Conservation (phyloP, 2,797 vertebrate species). For the Hydrophis major region DNA sequence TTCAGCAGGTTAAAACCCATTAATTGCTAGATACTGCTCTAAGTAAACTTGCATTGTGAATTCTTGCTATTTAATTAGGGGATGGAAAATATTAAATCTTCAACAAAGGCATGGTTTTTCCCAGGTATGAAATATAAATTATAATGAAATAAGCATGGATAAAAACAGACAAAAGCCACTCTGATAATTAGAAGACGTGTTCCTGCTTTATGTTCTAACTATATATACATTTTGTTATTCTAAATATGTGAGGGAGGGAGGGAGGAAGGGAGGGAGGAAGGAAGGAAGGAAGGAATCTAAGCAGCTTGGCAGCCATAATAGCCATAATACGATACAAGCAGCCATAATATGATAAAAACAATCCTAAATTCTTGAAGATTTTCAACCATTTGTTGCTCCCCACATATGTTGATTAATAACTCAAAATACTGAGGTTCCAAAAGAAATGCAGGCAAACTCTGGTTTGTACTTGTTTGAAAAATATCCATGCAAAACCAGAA, state of each 20-base stretch:
- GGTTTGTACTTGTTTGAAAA: background rate
- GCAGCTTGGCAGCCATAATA: background rate
- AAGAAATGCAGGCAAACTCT: background rate
- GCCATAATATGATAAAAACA: background rate
- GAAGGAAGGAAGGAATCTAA: no score
- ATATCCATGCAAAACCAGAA: background rate
- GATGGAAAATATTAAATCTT: conserved; percentile 9
- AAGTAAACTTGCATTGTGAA: background rate
- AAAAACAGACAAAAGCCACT: background rate
- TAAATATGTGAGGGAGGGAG: background rate
- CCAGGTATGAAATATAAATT: conserved; percentile 1
- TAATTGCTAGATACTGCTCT: conserved; percentile 9
- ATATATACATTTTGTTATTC: background rate
- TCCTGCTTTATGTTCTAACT: background rate
- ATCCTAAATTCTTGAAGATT: background rate
- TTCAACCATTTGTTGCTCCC: background rate
- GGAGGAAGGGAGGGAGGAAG: no score
- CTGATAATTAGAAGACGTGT: background rate
- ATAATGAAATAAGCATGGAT: conserved; percentile 14
- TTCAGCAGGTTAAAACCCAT: background rate
- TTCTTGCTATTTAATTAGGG: conserved; percentile 13
- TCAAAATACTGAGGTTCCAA: background rate
- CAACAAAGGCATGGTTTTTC: conserved; percentile 27
- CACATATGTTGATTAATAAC: background rate
- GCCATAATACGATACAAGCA: no score